Base-by-base conservation (phyloP, 2,797 vertebrate genomes). In the Xerus rutilus region DNA sequence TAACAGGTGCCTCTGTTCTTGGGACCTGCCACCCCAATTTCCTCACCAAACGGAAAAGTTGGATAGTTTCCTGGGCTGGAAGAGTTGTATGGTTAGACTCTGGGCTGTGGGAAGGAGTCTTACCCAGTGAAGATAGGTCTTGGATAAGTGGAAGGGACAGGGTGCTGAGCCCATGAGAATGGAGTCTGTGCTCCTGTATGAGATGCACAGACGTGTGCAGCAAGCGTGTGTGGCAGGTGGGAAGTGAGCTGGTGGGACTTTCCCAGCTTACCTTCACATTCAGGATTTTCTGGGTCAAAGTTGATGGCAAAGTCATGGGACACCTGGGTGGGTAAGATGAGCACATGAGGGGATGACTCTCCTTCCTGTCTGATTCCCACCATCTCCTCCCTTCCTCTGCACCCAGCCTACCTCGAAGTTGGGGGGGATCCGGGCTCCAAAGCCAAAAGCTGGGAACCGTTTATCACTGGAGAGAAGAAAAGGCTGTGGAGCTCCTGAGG, bases 241-340 rank as follows among this genome's bases (percentile, higher is more conserved):
- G 21, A 30, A 67, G n/a, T 0, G 0, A 30, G 54, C n/a, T 76
- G 84, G 45, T 28, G 28, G 84, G 52, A 15, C 47, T 52, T 23
- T 86, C 54, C 62, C 28, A 67, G 69, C 95, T 87, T 97, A 99
- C 99, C 99, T 98, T 99, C 99, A 97, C 99, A 99, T 97, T 99
- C 99, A 0, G 99, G 99, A 94, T 99, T 99, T 74, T 99, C 99
- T 15, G 99, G 98, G 20, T 99, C 99, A 96, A 99, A 99, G 98
- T 99, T 99, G 97, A 99, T 98, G 1, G 99, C 99, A 88, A 99
- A 99, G 98, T 99, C 99, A 17, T 99, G 99, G 82, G 99, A 99
- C 86, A 99, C 99, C 99, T 99, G 97, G 8, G 62, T 86, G 28
- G n/a, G 25, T 20, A 74, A 62, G 69, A 54, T 3, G 5, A 32